Percentiles rank a stretch among this genome's conserved stretches.
phyloP scores from a whole-genome alignment of 2,113 vertebrate species.

The Shinisaurus crocodilurus region DNA sequence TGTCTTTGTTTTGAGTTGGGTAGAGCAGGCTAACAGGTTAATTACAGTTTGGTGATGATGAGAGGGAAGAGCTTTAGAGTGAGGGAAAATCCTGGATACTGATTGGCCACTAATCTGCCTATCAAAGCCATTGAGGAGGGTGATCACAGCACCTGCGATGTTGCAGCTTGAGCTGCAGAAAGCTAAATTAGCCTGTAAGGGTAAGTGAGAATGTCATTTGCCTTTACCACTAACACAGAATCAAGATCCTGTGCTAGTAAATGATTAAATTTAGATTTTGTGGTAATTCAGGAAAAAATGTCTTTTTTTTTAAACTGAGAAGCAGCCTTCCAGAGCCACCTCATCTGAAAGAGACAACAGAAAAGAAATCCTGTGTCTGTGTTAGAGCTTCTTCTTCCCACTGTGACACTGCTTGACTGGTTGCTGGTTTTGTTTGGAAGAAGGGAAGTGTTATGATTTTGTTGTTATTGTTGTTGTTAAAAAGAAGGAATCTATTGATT shows the following conservation, averaged over 20 bases:
- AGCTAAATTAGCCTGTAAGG: not conserved
- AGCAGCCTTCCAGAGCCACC: not conserved
- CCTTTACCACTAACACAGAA: not conserved
- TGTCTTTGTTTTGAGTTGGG: not conserved
- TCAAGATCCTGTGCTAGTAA: not conserved
- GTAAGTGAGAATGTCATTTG: not conserved
- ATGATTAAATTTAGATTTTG: not conserved
- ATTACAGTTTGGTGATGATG: conserved; percentile 10
- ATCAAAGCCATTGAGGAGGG: not conserved
- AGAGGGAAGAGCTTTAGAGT: not conserved
- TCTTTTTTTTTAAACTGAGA: conserved; percentile 5
- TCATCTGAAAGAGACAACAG: not conserved
- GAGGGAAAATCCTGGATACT: conserved; percentile 8
- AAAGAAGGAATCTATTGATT: not conserved
- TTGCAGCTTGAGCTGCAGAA: conserved; percentile 16
- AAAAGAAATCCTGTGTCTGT: not conserved
- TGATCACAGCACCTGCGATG: not conserved
- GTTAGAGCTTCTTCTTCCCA: not conserved
- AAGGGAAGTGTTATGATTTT: not conserved
- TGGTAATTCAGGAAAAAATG: not conserved
- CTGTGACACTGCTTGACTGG: not conserved
- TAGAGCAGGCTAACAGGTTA: not conserved
- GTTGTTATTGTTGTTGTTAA: not conserved
- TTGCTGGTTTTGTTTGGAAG: conserved; percentile 20
- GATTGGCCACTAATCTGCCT: conserved; percentile 10